Percentiles rank a stretch among this genome's conserved stretches.
Conservation (phyloP, 1,140 invertebrate genomes). For the Formica exsecta region DNA sequence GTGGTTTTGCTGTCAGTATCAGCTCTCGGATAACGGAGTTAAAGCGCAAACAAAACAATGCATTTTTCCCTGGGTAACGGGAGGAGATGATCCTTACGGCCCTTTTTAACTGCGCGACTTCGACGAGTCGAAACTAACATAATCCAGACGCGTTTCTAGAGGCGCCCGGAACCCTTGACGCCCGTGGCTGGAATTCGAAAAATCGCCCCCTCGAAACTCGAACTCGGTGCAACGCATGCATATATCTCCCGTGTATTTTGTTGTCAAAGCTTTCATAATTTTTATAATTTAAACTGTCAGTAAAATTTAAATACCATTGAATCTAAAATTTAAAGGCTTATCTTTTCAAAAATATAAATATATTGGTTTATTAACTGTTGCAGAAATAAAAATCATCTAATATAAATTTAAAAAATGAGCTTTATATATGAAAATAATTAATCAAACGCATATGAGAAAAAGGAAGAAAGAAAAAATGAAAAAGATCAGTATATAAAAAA, state of each 20-base stretch:
- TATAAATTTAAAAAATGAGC: background rate
- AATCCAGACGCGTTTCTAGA: slow-evolving; percentile 81
- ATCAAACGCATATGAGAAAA: background rate
- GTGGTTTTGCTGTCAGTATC: slow-evolving; percentile 64
- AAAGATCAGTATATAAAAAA: background rate
- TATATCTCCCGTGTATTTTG: background rate
- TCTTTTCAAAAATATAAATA: background rate
- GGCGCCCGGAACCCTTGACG: slow-evolving; percentile 78
- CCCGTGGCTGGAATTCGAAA: slow-evolving; percentile 61
- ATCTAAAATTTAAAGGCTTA: background rate
- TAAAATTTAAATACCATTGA: background rate
- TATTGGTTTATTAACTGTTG: background rate
- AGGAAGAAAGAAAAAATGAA: too few species aligned
- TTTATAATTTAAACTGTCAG: background rate
- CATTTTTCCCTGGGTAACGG: slow-evolving; percentile 78
- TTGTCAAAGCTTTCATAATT: background rate
- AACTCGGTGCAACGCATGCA: slow-evolving; percentile 2
- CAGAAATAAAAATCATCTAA: background rate
- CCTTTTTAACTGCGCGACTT: slow-evolving; percentile 72
- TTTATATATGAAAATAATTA: background rate
- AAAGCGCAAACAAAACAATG: slow-evolving; percentile 79
- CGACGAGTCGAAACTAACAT: slow-evolving; percentile 79
- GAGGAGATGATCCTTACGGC: slow-evolving; percentile 64
- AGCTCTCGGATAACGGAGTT: slow-evolving; percentile 55
- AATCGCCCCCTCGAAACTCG: slow-evolving; percentile 46